Base-by-base conservation (phyloP, 2,888 invertebrate species). In the Tenthredo mesomela region DNA sequence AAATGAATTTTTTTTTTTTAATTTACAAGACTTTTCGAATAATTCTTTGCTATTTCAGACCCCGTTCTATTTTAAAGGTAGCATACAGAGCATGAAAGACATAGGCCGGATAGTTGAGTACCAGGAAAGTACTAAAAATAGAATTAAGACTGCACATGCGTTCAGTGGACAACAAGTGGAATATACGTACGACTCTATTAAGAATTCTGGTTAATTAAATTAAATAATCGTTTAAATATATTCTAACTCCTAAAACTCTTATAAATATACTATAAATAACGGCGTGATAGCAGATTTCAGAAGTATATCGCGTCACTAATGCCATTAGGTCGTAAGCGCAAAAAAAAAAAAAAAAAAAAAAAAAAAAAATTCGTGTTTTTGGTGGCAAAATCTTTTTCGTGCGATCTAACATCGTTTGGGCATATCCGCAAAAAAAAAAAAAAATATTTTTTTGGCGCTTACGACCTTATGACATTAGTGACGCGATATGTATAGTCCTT, bases 61-160 rank as follows among this genome's bases (percentile, higher is more conserved):
- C 10, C 21, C 21, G 80, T 80, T 80, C 80, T 80, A 80, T 80
- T 80, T 80, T 61, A 15, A 80, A 80, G 29, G 80, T 37, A 40
- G 80, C 80, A 80, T 80, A 80, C 50, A 89, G 90, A 90, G 87
- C 87, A 86, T 85, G 86, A 80, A 80, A 58, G 80, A 80, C 80
- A 80, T 80, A 80, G 80, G 80, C 80, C 58, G 82, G 67, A 82
- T 82, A 67, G 82, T 82, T 82, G 82, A 82, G 82, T 70, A 82
- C 67, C 67, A 80, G 61, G 80, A 80, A 70, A 82, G 43, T 82
- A 47, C 70, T 50, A 82, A 82, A 82, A 82, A 82, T 82, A 82
- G 82, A 82, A 40, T n/a, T 40, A 43, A 70, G 65, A 82, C 70
- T 82, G 67, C 70, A 82, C 82, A 82, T 82, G 82, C 82, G 82